A percentile compares a stretch with the other conserved stretches of the same genome.
Conservation (phyloP, 2,797 vertebrate species). For the Apodemus agrarius region DNA sequence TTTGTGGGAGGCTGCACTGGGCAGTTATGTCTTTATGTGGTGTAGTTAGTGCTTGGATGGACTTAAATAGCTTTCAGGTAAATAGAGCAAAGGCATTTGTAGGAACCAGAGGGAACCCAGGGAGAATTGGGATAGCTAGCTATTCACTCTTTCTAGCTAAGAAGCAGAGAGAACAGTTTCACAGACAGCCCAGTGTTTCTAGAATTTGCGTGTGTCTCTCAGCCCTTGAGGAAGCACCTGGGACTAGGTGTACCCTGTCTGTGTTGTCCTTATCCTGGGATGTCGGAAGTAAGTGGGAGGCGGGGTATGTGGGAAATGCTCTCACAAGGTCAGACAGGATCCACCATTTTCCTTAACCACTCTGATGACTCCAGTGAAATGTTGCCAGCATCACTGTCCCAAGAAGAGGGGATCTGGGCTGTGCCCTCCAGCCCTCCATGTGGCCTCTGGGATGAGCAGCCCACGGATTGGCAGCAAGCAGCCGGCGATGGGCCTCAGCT, state of each 20-base stretch:
- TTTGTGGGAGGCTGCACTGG: not conserved
- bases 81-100: not conserved
- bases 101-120: not conserved
- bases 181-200: not conserved
- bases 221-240: not conserved
- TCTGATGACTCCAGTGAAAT: not conserved
- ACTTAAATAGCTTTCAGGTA: not conserved
- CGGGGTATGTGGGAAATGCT: not conserved
- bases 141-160: not conserved
- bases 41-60: not conserved
- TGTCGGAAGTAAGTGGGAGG: not conserved
- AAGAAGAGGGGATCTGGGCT: not conserved
- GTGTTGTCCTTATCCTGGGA: not conserved
- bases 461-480: not conserved
- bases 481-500: no score
- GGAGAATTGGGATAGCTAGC: not conserved
- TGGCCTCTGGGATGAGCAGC: not conserved
- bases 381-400: not conserved
- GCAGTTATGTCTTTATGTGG: not conserved
- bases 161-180: not conserved
- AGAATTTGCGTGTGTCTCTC: not conserved
- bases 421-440: not conserved
- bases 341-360: not conserved
- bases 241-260: not conserved
- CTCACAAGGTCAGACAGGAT: not conserved